These are phyloP conservation scores for Nomada ferruginata DNA, from an alignment of 2,888 invertebrate species.

Conservation along the genomic window DNA sequence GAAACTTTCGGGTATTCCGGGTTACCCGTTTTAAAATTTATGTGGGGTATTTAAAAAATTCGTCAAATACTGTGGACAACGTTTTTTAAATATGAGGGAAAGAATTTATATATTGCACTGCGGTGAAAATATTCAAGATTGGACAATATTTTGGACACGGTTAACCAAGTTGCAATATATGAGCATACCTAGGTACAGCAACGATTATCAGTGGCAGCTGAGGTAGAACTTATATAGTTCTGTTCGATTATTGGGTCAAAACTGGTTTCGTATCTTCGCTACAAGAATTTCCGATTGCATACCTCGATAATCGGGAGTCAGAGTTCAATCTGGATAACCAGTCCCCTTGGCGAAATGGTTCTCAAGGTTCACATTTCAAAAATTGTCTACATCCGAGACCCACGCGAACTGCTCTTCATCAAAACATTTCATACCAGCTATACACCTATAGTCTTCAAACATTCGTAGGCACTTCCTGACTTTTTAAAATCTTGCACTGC, in stretches of 20 bases:
- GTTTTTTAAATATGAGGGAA: too few species aligned
- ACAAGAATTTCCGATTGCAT: constrained; percentile 38
- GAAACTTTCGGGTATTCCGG: too few species aligned
- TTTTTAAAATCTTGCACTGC: too few species aligned
- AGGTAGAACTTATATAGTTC: constrained; percentile 21
- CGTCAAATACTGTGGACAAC: too few species aligned
- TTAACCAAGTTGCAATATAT: not conserved
- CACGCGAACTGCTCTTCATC: not conserved
- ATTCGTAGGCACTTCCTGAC: too few species aligned
- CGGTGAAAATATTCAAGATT: too few species aligned
- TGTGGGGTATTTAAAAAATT: too few species aligned
- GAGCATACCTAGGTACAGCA: not conserved
- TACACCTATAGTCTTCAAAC: too few species aligned
- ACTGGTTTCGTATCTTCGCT: constrained; percentile 42
- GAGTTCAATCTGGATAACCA: constrained; percentile 44
- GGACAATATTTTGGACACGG: not conserved
- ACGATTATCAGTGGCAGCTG: constrained; percentile 23
- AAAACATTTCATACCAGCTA: constrained; percentile 9
- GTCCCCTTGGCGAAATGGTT: constrained; percentile 31
- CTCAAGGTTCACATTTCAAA: constrained; percentile 38
- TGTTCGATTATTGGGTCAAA: constrained; percentile 42
- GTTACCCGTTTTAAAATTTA: too few species aligned
- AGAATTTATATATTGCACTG: too few species aligned
- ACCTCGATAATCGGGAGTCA: constrained; percentile 38
- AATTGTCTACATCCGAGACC: constrained; percentile 10